Base-by-base conservation (phyloP, 2,888 invertebrate genomes). In the Hydriomena furcata region DNA sequence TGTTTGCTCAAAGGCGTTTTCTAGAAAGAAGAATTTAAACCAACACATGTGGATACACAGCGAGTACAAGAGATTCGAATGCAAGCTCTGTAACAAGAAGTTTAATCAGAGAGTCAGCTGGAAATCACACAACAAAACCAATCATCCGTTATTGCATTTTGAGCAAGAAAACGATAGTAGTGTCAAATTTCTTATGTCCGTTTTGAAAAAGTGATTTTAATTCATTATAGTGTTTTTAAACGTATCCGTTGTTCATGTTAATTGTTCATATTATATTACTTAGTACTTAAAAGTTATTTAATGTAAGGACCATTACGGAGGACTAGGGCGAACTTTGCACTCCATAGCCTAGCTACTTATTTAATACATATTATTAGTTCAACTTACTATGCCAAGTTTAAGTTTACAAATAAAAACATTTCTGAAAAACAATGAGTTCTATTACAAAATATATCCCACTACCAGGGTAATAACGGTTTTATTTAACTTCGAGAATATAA, bases 31-130 rank as follows among this genome's bases (percentile, higher is more conserved):
- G 63, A 86, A 84, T 60, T 64, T 90, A 13, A 65, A 65, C 0
- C 87, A 88, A 52, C 90, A 90, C 52, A 79, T 86, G 79, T 87
- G 87, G 84, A 83, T 86, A 5, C 89, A 89, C 48, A 85, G 78
- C 56, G 86, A 85, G 38, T 65, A 79, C 4, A 88, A 87, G 45
- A 63, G 88, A 10, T 90, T 88, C 31, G 75, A 80, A 35, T 89
- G 89, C 51, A 75, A 77, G 1, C 44, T 77, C 1, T 89, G 88
- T 52, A 82, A 81, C 43, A 88, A 86, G 49, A 80, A 84, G 36
- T 89, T 89, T 34, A 86, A 86, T 40, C 89, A 89, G 41, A 68
- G 81, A 48, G 83, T 85, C 7, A 84, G 85, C 47, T 86, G 85
- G 85, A 83, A 74, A 40, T 80, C 79, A 0, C 89, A 89, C 51